Evolutionary conservation across 2,888 invertebrate genomes (phyloP).

Genomic region (Ischnus inquisitorius): DNA sequence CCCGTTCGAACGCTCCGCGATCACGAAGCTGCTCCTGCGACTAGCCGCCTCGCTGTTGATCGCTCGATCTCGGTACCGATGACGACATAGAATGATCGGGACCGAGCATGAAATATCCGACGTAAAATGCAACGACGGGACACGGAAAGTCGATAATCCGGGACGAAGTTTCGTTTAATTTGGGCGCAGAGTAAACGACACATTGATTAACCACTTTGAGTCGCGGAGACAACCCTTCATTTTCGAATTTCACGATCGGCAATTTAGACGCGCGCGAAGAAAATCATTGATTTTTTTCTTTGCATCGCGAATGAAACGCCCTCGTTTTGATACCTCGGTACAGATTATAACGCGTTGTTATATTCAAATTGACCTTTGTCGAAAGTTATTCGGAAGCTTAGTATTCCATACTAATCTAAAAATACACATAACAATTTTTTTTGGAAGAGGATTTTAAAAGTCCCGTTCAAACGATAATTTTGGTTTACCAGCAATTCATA

Average conservation of each 20-base stretch:
- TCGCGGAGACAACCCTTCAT: conserved; percentile 4
- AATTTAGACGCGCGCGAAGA: not conserved
- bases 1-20: conserved; percentile 59
- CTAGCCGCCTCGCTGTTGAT: conserved; percentile 40
- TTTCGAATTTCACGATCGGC: conserved; percentile 16
- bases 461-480: no score
- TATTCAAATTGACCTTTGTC: not conserved
- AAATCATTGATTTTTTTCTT: conserved; percentile 8
- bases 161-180: not conserved
- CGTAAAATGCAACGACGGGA: conserved; percentile 7
- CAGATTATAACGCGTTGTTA: not conserved
- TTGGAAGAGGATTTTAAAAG: not conserved
- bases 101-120: conserved; percentile 54
- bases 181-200: not conserved
- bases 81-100: conserved; percentile 70
- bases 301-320: not conserved
- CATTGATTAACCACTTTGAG: conserved; percentile 9
- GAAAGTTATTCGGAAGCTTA: not conserved
- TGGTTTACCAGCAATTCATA: not conserved
- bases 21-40: conserved; percentile 64
- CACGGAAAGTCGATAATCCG: conserved; percentile 14
- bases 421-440: no score
- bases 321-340: not conserved
- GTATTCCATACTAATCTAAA: not conserved
- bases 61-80: conserved; percentile 66